Conservation (phyloP, 2,113 vertebrate species). For the Taxidea taxus region DNA sequence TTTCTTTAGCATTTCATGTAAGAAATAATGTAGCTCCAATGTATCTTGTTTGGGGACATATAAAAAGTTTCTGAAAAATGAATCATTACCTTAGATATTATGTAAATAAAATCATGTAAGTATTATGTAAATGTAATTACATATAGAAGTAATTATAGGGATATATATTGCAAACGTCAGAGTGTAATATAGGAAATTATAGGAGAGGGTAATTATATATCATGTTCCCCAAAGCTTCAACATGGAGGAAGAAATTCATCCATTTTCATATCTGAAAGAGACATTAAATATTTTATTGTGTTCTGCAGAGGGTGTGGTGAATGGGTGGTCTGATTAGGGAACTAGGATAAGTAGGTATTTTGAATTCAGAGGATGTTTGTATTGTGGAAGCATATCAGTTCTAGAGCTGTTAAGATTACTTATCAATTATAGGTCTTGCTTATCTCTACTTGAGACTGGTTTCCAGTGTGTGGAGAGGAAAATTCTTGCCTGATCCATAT, state of each 20-base stretch:
- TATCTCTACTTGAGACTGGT: background rate
- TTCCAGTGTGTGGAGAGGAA: background rate
- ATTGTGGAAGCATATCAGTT: background rate
- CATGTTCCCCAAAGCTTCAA: background rate
- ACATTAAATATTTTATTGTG: background rate
- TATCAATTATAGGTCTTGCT: background rate
- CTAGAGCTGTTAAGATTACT: background rate
- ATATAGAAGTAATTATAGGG: background rate
- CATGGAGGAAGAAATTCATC: conserved; percentile 15
- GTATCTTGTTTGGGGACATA: background rate
- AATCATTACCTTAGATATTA: conserved; percentile 29
- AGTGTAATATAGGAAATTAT: background rate
- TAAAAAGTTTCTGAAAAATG: conserved; percentile 20
- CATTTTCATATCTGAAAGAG: background rate
- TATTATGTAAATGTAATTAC: conserved; percentile 43
- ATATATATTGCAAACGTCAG: background rate
- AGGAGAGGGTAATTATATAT: conserved; percentile 34
- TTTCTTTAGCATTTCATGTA: background rate
- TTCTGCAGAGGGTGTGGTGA: background rate
- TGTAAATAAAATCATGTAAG: conserved; percentile 31
- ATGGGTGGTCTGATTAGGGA: background rate
- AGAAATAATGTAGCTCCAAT: background rate
- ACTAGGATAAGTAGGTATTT: background rate
- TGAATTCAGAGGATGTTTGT: background rate
- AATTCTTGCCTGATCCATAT: background rate